Percentiles rank a stretch among this genome's conserved stretches.
Evolutionary conservation across 2,888 invertebrate genomes (phyloP).

Genomic region (Ichneumon xanthorius): DNA sequence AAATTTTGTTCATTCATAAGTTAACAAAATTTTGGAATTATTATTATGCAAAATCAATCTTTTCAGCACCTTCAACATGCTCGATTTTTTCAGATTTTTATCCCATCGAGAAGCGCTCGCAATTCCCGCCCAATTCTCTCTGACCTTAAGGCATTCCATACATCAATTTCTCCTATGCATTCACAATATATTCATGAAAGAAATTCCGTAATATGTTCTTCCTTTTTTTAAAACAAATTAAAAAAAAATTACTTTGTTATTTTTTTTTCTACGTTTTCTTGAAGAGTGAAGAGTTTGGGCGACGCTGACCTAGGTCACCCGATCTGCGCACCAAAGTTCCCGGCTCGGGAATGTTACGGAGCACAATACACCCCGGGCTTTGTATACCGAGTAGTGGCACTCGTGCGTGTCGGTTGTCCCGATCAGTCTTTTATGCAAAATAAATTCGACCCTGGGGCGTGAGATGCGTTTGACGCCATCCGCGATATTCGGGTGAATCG

Average conservation of each 20-base stretch:
- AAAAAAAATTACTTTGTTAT: neutral
- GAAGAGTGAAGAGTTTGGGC: conserved; percentile 7
- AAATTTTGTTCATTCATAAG: no score
- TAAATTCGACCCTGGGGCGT: conserved; percentile 55
- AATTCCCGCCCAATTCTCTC: no score
- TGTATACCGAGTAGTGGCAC: neutral
- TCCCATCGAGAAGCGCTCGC: no score
- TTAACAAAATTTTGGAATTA: no score
- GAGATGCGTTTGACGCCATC: conserved; percentile 24
- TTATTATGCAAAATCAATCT: no score
- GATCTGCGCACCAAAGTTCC: neutral
- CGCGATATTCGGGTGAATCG: conserved; percentile 22
- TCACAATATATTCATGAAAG: no score
- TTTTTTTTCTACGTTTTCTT: neutral
- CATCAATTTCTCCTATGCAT: no score
- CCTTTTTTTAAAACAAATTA: neutral
- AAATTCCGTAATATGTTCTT: no score
- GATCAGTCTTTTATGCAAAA: neutral
- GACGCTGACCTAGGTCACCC: conserved; percentile 59
- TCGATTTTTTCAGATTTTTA: no score
- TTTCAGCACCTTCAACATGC: no score
- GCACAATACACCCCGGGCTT: neutral
- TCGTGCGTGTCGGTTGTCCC: neutral
- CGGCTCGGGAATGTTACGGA: neutral
- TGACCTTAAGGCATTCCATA: no score